Evolutionary conservation across 1,140 invertebrate species (phyloP).

Genomic region (Aethina tumida): DNA sequence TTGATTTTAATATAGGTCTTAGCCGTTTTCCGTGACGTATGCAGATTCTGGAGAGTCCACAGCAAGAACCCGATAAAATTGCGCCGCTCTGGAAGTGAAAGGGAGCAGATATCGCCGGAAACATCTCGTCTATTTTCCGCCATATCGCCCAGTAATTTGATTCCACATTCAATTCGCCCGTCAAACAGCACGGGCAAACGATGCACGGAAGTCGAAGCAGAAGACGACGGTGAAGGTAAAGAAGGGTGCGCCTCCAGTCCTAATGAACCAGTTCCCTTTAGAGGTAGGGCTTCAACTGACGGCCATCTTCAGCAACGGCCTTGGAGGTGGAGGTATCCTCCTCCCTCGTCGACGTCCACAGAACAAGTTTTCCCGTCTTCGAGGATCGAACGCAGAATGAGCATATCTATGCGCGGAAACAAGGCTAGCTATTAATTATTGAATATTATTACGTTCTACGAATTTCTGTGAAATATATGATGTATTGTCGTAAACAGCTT

Average conservation of each 20-base stretch:
- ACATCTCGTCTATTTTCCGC: constrained; percentile 20
- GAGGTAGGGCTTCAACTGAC: constrained; percentile 52
- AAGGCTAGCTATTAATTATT: constrained; percentile 43
- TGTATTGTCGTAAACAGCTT: background rate
- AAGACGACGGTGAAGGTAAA: constrained; percentile 31
- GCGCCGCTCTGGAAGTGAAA: constrained; percentile 46
- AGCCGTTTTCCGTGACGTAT: constrained; percentile 55
- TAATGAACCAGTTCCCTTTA: constrained; percentile 39
- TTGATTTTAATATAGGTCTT: constrained; percentile 44
- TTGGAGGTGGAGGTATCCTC: constrained; percentile 42
- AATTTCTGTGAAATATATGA: no score
- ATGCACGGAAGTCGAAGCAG: constrained; percentile 38
- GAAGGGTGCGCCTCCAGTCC: constrained; percentile 22
- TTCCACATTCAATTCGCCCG: constrained; percentile 18
- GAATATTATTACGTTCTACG: no score
- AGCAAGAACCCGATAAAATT: constrained; percentile 48
- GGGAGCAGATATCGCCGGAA: constrained; percentile 31
- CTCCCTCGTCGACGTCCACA: constrained; percentile 23
- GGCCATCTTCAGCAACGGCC: constrained; percentile 42
- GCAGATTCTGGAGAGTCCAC: constrained; percentile 56
- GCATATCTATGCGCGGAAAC: constrained; percentile 45
- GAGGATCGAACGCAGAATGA: constrained; percentile 43
- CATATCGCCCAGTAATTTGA: constrained; percentile 25
- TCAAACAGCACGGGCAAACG: constrained; percentile 27
- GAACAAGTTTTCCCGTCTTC: constrained; percentile 14